Percentiles rank a stretch among this genome's conserved stretches.
These are phyloP conservation scores for Halictus rubicundus DNA, from an alignment of 1,140 invertebrate genomes.

Conservation along the genomic window DNA sequence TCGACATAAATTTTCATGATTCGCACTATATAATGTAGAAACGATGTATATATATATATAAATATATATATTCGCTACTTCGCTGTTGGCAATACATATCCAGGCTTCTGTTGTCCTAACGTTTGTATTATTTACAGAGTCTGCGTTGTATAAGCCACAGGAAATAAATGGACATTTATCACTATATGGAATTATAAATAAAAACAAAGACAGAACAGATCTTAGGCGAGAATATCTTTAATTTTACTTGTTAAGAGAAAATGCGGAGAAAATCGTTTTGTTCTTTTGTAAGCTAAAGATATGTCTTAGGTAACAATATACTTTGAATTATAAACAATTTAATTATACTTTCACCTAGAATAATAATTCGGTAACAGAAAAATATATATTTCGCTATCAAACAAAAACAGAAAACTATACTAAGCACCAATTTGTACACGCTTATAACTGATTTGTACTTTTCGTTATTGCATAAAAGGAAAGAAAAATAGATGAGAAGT, in stretches of 20 bases:
- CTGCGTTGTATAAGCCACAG: constrained; percentile 48
- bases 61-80: too few relatives aligned
- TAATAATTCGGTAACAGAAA: constrained; percentile 14
- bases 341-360: background rate
- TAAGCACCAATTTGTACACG: constrained; percentile 1
- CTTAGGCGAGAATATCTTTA: constrained; percentile 25
- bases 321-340: constrained; percentile 21
- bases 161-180: constrained; percentile 43
- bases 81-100: constrained; percentile 39
- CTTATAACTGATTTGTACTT: constrained; percentile 43
- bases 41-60: constrained; percentile 49
- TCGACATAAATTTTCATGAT: constrained; percentile 12
- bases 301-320: constrained; percentile 2
- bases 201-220: constrained; percentile 34
- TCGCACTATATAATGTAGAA: constrained; percentile 33
- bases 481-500: background rate
- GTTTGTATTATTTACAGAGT: constrained; percentile 44
- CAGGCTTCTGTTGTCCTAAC: constrained; percentile 49
- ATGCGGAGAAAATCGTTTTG: background rate
- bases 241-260: constrained; percentile 23
- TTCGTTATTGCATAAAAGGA: constrained; percentile 12
- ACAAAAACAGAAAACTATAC: constrained; percentile 14
- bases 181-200: constrained; percentile 40
- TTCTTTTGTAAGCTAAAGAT: background rate
- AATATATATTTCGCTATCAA: constrained; percentile 27